Percentiles rank a stretch among this genome's conserved stretches.
Conservation (phyloP, 2,888 invertebrate genomes). For the Heteropelma amictum region DNA sequence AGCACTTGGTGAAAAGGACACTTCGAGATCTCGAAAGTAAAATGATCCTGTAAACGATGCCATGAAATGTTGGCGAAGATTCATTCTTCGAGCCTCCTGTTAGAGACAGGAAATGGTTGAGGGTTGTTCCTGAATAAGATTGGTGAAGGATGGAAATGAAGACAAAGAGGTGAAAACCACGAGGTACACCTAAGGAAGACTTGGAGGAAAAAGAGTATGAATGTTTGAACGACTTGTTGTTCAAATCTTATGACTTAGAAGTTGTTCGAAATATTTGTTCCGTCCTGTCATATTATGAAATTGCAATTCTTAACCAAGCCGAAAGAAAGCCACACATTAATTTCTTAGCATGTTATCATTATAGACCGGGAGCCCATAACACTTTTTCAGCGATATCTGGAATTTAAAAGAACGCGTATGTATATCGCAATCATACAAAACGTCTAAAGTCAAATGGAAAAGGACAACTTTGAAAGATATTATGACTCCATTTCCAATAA, state of each 20-base stretch:
- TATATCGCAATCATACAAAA: neutral
- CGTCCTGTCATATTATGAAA: slow-evolving; percentile 62
- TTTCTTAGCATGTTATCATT: slow-evolving; percentile 72
- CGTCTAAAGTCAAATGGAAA: neutral
- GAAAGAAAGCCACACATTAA: slow-evolving; percentile 62
- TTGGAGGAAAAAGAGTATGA: slow-evolving; percentile 62
- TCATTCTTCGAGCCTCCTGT: slow-evolving; percentile 46
- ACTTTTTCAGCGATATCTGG: slow-evolving; percentile 22
- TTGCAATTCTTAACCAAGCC: slow-evolving; percentile 25
- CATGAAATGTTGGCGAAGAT: slow-evolving; percentile 42
- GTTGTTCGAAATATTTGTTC: slow-evolving; percentile 41
- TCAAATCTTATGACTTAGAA: slow-evolving; percentile 70
- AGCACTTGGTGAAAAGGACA: slow-evolving; percentile 8
- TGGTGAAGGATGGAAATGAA: slow-evolving; percentile 3
- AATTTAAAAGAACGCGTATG: neutral
- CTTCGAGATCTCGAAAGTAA: slow-evolving; percentile 26
- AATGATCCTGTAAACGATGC: slow-evolving; percentile 36
- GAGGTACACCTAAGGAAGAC: slow-evolving; percentile 10
- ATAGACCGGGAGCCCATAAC: no score
- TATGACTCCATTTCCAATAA: no score
- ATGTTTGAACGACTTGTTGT: slow-evolving; percentile 72
- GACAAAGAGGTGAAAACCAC: neutral
- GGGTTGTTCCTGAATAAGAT: slow-evolving; percentile 9
- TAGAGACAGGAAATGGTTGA: neutral
- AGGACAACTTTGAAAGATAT: no score